Evolutionary conservation across 2,797 vertebrate genomes (phyloP).

Genomic region (Pseudochaenichthys georgianus): DNA sequence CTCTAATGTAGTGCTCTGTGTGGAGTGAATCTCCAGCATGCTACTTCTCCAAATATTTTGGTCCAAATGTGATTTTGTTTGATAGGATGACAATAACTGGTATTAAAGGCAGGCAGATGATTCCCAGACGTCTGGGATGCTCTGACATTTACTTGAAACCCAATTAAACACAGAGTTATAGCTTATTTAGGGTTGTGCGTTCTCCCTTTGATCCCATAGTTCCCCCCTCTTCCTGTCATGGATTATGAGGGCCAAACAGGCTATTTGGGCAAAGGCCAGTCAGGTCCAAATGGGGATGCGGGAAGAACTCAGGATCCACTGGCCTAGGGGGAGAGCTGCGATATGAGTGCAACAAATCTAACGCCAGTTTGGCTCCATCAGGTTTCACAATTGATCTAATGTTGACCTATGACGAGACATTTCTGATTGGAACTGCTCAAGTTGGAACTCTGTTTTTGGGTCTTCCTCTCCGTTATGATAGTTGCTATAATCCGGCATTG

Average conservation of each 20-base stretch:
- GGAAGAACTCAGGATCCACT: conserved; percentile 72
- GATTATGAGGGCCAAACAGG: conserved; percentile 75
- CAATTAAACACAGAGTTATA: conserved; percentile 82
- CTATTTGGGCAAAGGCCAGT: conserved; percentile 78
- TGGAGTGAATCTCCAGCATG: conserved; percentile 72
- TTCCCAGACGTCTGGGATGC: conserved; percentile 80
- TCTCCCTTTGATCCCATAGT: conserved; percentile 71
- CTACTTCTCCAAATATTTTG: conserved; percentile 82
- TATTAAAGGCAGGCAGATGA: conserved; percentile 79
- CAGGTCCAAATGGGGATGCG: conserved; percentile 70
- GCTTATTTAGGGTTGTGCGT: conserved; percentile 72
- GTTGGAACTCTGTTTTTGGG: conserved; percentile 41
- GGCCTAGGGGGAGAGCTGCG: conserved; percentile 52
- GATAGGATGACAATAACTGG: conserved; percentile 82
- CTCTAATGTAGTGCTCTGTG: conserved; percentile 76
- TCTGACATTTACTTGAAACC: conserved; percentile 83
- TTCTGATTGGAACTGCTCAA: conserved; percentile 42
- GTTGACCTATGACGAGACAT: conserved; percentile 42
- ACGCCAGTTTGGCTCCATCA: conserved; percentile 59
- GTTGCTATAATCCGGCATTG: conserved; percentile 38
- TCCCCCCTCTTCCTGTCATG: conserved; percentile 60
- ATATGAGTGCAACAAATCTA: conserved; percentile 74
- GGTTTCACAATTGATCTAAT: conserved; percentile 41
- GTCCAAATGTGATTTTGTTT: conserved; percentile 83
- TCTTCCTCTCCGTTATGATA: conserved; percentile 34